Conservation (phyloP, 2,888 invertebrate species). For the Apamea crenata region DNA sequence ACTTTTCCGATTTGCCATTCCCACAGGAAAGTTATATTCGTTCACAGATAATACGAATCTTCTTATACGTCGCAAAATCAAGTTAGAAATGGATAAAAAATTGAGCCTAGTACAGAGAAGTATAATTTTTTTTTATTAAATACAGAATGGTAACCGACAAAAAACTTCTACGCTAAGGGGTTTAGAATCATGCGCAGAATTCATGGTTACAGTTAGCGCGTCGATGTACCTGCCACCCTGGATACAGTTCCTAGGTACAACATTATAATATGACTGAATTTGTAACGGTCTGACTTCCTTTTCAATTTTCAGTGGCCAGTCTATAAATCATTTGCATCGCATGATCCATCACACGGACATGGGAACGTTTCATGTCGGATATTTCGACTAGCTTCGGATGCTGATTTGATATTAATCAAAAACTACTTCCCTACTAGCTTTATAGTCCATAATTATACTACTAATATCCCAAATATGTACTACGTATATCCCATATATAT, state of each 20-base stretch:
- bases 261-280: not conserved
- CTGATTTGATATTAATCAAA: constrained; percentile 28
- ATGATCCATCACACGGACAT: constrained; percentile 72
- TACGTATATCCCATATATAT: not conserved
- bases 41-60: not conserved
- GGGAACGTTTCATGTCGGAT: constrained; percentile 58
- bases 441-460: not conserved
- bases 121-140: not conserved
- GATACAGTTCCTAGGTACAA: not conserved
- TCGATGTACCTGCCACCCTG: not conserved
- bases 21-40: not conserved
- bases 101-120: not conserved
- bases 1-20: not conserved
- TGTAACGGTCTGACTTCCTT: constrained; percentile 17
- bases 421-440: not conserved
- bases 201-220: not conserved
- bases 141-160: not conserved
- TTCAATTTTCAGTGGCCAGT: constrained; percentile 28
- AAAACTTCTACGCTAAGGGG: not conserved
- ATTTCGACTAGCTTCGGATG: constrained; percentile 39
- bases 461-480: not conserved
- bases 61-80: not conserved
- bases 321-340: constrained; percentile 73
- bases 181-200: not conserved
- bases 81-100: not conserved